Evolutionary conservation across 2,797 vertebrate genomes (phyloP).

Genomic region (Siniperca scherzeri): DNA sequence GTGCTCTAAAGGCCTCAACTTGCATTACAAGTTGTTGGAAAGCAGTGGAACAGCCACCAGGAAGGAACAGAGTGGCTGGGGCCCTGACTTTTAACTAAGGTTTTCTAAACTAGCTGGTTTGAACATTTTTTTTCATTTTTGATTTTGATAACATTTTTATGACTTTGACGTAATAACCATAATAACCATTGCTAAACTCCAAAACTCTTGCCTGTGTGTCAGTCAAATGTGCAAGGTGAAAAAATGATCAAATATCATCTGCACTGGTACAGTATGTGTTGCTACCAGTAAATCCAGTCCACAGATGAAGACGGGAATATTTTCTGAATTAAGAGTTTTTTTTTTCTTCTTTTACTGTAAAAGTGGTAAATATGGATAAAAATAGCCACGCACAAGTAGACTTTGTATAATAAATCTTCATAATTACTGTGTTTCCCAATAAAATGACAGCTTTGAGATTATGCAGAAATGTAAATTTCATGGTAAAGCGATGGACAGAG

Average conservation of each 20-base stretch:
- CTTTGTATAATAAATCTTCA: not conserved
- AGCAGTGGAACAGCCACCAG: not conserved
- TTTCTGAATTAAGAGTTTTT: not conserved
- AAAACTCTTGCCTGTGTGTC: not conserved
- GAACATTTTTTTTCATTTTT: not conserved
- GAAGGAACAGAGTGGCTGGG: not conserved
- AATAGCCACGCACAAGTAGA: not conserved
- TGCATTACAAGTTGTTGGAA: constrained; percentile 10
- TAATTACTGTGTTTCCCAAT: not conserved
- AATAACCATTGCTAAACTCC: not conserved
- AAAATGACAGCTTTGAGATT: not conserved
- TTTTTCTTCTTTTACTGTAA: not conserved
- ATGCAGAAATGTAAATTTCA: not conserved
- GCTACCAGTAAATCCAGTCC: not conserved
- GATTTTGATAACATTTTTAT: not conserved
- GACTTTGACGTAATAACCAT: not conserved
- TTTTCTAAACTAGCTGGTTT: constrained; percentile 1
- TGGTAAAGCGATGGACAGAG: not conserved
- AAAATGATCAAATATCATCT: not conserved
- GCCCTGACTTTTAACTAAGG: not conserved
- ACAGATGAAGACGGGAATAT: not conserved
- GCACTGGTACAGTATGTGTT: not conserved
- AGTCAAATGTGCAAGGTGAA: not conserved
- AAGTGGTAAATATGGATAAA: not conserved
- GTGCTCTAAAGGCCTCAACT: constrained; percentile 13